A percentile compares a stretch with the other conserved stretches of the same genome.
These are phyloP conservation scores for Stomatorhinus walkeri DNA, from an alignment of 2,797 vertebrate genomes.

Conservation along the genomic window DNA sequence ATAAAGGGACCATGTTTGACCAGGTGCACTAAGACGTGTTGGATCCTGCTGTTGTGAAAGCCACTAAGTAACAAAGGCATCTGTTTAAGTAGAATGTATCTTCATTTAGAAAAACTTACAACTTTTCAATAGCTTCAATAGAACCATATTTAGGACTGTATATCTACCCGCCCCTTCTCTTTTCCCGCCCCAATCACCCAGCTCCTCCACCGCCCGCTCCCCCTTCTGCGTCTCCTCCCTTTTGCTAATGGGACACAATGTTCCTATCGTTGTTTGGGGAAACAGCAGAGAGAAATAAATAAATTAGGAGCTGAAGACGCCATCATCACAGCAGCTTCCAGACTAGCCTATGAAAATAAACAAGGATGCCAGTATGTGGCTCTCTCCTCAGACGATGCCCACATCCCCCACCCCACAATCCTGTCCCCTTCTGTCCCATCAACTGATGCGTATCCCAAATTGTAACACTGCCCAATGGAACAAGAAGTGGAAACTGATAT, in stretches of 20 bases:
- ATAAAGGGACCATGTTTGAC: background rate
- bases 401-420: background rate
- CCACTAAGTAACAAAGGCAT: background rate
- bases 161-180: background rate
- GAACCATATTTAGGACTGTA: background rate
- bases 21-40: background rate
- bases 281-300: conserved; percentile 60
- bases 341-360: conserved; percentile 51
- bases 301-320: conserved; percentile 46
- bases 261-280: conserved; percentile 58
- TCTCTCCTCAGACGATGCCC: background rate
- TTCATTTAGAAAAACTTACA: background rate
- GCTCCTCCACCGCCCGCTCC: background rate
- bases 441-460: background rate
- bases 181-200: background rate
- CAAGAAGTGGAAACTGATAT: background rate
- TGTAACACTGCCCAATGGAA: background rate
- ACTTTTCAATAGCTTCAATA: background rate
- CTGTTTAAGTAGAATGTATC: background rate
- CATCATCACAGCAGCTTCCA: conserved; percentile 39
- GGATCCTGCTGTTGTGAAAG: background rate
- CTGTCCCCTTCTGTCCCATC: background rate
- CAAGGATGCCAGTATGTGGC: conserved; percentile 28
- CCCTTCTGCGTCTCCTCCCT: conserved; percentile 26
- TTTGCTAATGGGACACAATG: conserved; percentile 58